Percentiles rank a stretch among this genome's conserved stretches.
Conservation (phyloP, 2,797 vertebrate species). For the Falco novaeseelandiae region DNA sequence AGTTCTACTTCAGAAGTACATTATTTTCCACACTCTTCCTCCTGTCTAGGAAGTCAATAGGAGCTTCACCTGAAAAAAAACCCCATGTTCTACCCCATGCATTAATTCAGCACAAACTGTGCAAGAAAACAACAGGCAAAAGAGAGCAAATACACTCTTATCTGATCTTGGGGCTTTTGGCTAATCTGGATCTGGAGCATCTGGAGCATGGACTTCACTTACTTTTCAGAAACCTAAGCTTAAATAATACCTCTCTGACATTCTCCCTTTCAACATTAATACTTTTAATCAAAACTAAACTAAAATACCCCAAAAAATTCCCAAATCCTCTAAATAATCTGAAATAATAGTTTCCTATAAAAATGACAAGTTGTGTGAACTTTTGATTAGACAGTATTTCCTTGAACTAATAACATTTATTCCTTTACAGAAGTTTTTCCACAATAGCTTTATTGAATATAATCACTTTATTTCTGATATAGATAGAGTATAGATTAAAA, state of each 20-base stretch:
- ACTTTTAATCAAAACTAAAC: background rate
- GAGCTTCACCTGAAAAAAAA: background rate
- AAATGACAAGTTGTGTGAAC: background rate
- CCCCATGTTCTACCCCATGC: background rate
- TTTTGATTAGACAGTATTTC: background rate
- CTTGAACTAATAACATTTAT: background rate
- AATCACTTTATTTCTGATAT: background rate
- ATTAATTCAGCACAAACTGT: background rate
- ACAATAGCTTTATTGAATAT: background rate
- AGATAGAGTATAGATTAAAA: background rate
- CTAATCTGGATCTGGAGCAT: background rate
- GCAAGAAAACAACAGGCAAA: background rate
- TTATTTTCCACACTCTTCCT: background rate
- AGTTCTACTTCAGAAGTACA: background rate
- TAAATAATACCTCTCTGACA: background rate
- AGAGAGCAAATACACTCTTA: background rate
- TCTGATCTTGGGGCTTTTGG: background rate
- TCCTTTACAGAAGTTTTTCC: background rate
- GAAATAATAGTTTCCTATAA: background rate
- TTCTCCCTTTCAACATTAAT: background rate
- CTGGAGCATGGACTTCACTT: background rate
- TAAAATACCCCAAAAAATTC: background rate
- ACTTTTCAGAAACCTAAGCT: background rate
- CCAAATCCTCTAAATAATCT: background rate
- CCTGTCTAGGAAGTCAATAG: background rate